Evolutionary conservation across 2,113 vertebrate species (phyloP), one percentile per base, ranked within the genome.

Genomic region (Ptychochromis oligacanthus): DNA sequence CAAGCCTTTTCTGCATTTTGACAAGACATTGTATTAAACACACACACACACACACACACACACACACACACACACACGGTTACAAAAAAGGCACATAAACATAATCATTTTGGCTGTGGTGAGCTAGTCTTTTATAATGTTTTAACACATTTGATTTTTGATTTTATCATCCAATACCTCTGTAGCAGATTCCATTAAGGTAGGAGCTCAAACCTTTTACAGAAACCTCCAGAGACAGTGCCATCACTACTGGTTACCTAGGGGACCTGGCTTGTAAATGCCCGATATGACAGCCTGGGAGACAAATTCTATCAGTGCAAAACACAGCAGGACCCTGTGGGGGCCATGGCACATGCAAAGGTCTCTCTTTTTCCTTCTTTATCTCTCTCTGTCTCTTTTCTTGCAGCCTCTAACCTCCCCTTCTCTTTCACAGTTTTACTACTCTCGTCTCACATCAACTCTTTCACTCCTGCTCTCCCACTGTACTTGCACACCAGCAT

Each of bases 271-370:
- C 82, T 82, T 72, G 22, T 81, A 78, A 76, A 86, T 70, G 85
- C 82, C 36, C 67, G 79, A 79, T 88, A 26, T 78, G 31, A 82
- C 76, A 79, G 61, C 77, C 88, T 36, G 22, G 83, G 90, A 92
- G 85, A 88, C 70, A 77, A 24, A 67, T 78, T 87, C 72, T 90
- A 90, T 92, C 91, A 83, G 81, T 13, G 31, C 70, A 49, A 81
- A 86, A 89, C 90, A 90, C 84, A 75, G 82, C 77, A 82, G 81
- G 77, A 84, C 84, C 88, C 81, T 31, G 57, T 64, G 77, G 91
- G 76, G 57, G 52, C 78, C 62, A 52, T 65, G 87, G 81, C 84
- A 62, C 80, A 91, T 88, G 75, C 84, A 92, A 82, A 90, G 89
- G 88, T 87, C 89, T 87, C 79, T 79, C 79, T 88, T 64, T 88